These are phyloP conservation scores for Serinus canaria DNA, from an alignment of 2,113 vertebrate species.

Conservation along the genomic window DNA sequence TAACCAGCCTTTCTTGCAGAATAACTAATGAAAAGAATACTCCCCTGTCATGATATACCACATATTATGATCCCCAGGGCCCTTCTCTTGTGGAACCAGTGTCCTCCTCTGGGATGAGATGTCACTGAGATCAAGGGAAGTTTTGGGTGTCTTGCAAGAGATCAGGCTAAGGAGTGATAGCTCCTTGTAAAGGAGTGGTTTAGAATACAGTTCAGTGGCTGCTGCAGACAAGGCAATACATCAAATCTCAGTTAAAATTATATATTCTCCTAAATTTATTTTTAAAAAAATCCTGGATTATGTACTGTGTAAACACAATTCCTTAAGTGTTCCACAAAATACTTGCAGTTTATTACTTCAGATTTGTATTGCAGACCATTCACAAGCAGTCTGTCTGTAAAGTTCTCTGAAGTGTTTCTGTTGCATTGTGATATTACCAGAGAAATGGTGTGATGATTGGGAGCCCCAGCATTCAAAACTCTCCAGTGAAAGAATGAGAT, in stretches of 20 bases:
- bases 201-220: background rate
- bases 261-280: background rate
- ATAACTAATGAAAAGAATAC: background rate
- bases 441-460: background rate
- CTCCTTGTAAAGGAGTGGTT: background rate
- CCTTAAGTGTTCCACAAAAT: background rate
- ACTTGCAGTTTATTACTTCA: background rate
- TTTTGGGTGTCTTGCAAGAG: background rate
- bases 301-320: background rate
- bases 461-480: background rate
- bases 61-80: fast-evolving
- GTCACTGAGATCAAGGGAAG: background rate
- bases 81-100: background rate
- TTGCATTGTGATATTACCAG: background rate
- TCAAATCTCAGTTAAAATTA: background rate
- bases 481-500: background rate
- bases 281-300: background rate
- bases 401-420: background rate
- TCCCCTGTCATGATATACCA: background rate
- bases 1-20: background rate
- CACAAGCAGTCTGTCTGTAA: background rate
- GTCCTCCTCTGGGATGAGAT: background rate
- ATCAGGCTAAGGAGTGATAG: background rate
- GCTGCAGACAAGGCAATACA: background rate
- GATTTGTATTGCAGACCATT: background rate